phyloP scores from a whole-genome alignment of 1,140 invertebrate genomes.

The Hyles vespertilio region DNA sequence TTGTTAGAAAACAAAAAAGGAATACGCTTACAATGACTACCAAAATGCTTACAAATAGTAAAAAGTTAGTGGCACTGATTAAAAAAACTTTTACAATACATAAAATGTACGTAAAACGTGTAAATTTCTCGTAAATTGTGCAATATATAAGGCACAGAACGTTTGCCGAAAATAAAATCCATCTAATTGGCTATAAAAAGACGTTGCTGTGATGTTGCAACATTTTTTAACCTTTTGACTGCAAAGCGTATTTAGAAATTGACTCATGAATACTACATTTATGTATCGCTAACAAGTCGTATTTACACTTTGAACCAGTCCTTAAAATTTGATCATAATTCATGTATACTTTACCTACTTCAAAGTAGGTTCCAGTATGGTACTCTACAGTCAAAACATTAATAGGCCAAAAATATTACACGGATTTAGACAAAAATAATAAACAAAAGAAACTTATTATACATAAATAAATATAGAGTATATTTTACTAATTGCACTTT shows the following conservation, averaged over 20 bases:
- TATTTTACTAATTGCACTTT: neutral
- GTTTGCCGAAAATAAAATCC: slow-evolving; percentile 17
- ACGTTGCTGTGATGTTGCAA: neutral
- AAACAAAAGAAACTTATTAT: neutral
- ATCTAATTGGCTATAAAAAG: neutral
- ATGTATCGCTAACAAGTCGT: no score
- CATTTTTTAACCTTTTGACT: neutral
- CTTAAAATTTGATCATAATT: neutral
- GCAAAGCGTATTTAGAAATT: neutral
- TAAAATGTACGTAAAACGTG: slow-evolving; percentile 28
- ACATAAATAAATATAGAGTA: neutral
- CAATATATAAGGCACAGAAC: slow-evolving; percentile 52
- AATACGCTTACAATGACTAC: slow-evolving; percentile 56
- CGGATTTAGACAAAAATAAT: no score
- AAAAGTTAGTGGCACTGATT: slow-evolving; percentile 62
- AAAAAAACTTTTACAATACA: slow-evolving; percentile 33
- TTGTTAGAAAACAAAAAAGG: slow-evolving; percentile 46
- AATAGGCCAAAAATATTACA: neutral
- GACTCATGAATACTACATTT: no score
- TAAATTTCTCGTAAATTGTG: slow-evolving; percentile 44
- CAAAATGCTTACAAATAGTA: slow-evolving; percentile 51
- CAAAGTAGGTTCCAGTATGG: neutral
- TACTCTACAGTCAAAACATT: no score
- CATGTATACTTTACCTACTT: neutral
- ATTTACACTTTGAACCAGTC: no score